Evolutionary conservation across 2,797 vertebrate species (phyloP), one percentile per base, ranked within the genome.

Genomic region (Sebastes glaucus): DNA sequence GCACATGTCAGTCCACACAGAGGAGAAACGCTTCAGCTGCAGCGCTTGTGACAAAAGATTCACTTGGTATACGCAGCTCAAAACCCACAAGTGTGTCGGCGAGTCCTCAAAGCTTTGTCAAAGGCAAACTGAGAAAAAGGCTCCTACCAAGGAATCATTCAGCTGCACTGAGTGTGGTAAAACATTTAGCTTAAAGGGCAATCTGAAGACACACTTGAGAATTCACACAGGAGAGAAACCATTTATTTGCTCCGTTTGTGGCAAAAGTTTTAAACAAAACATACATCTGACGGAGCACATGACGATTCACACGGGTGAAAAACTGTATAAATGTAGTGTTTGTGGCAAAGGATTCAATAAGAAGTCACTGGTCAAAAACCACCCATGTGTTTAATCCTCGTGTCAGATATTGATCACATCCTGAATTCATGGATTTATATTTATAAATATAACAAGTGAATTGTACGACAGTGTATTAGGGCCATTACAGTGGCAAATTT

Each of bases 1-100:
- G 27, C 87, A 89, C 68, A 83, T 84, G 82, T 78, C 77, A 0
- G 72, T 83, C 5, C 87, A 89, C 74, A 89, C 85, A 0, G 85
- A 81, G 33, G 80, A 89, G 27, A 85, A 89, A 20, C 74, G 74
- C 3, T 85, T 85, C 68, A 68, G 64, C 64, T 80, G 82, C 60
- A 27, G 13, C 0, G 8, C 62, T 0, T 89, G 82, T 4, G n/a
- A 63, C 28, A 79, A 63, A 53, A 56, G 66, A 3, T 88, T 88
- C 57, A 84, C 73, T 0, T 84, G 82, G 87, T 78, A 86, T 18
- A 80, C 79, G 0, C 78, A 86, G 27, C 64, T 86, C 3, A 88
- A 80, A 66, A 82, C 79, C 0, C 81, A 88, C 33, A 82, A 57
- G 38, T 86, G 84, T 30, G 57, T 77, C 0, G 28, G 61, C 0